A percentile compares a stretch with the other conserved stretches of the same genome.
These are phyloP conservation scores for Actenoides hombroni DNA, from an alignment of 2,113 vertebrate species.

Conservation along the genomic window DNA sequence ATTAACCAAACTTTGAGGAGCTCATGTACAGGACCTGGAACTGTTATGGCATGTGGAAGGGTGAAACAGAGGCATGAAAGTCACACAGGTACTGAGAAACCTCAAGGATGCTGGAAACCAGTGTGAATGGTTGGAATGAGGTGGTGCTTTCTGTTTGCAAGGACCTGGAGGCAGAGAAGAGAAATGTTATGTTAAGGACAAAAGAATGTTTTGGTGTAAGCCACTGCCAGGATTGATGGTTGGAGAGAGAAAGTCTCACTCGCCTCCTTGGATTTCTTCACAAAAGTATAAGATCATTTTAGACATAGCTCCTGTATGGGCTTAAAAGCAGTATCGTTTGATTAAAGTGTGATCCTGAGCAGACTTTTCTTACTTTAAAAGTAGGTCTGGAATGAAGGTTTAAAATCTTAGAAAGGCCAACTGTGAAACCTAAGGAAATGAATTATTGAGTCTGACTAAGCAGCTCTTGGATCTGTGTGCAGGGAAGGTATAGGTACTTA, in stretches of 20 bases:
- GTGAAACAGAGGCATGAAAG: neutral
- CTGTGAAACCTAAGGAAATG: slow-evolving; percentile 38
- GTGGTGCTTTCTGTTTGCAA: neutral
- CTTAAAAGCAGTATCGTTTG: neutral
- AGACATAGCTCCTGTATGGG: neutral
- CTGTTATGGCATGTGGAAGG: accelerated
- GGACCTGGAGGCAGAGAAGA: neutral
- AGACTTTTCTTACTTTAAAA: slow-evolving; percentile 9
- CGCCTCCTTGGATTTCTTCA: neutral
- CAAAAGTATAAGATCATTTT: neutral
- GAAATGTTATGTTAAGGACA: neutral
- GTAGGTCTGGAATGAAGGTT: slow-evolving; percentile 23
- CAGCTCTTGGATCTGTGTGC: neutral
- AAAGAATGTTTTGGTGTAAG: neutral
- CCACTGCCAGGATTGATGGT: neutral
- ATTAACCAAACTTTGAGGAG: neutral
- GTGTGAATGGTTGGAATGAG: accelerated
- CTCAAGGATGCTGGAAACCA: neutral
- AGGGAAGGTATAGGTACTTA: neutral
- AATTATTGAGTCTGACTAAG: slow-evolving; percentile 55
- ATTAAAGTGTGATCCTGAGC: neutral
- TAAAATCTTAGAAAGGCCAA: slow-evolving; percentile 12
- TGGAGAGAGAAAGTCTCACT: neutral
- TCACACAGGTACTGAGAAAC: neutral
- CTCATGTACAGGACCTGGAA: neutral